Evolutionary conservation across 2,888 invertebrate species (phyloP).

Genomic region (Muschampia plurimacula): DNA sequence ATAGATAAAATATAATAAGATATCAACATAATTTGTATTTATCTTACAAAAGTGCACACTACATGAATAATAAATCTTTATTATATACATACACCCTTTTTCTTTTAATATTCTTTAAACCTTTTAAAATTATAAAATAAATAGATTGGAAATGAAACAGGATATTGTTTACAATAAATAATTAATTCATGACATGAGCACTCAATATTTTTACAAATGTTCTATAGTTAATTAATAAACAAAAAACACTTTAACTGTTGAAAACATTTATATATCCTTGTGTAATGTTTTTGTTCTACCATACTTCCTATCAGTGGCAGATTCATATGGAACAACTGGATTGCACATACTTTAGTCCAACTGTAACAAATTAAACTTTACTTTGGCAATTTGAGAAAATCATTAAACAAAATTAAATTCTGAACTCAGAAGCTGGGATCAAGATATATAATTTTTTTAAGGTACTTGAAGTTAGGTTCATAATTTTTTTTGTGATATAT

Average conservation of each 20-base stretch:
- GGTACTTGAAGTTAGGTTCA: too few relatives aligned
- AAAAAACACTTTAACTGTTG: not conserved
- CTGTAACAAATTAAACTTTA: too few relatives aligned
- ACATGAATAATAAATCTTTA: constrained; percentile 25
- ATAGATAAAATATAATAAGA: constrained; percentile 11
- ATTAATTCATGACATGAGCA: constrained; percentile 60
- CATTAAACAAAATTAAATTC: too few relatives aligned
- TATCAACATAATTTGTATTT: not conserved
- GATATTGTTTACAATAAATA: constrained; percentile 23
- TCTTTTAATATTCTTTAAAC: not conserved
- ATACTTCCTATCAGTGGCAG: too few relatives aligned
- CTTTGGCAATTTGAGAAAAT: too few relatives aligned
- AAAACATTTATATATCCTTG: too few relatives aligned
- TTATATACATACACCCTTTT: constrained; percentile 32
- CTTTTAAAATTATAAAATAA: not conserved
- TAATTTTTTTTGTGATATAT: too few relatives aligned
- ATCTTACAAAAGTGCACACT: constrained; percentile 27
- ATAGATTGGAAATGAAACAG: not conserved
- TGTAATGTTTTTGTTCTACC: too few relatives aligned
- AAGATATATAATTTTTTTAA: too few relatives aligned
- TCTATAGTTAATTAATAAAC: not conserved
- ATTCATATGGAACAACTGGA: too few relatives aligned
- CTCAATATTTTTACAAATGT: constrained; percentile 36
- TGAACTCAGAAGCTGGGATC: too few relatives aligned
- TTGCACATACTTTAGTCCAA: too few relatives aligned